phyloP scores from a whole-genome alignment of 2,113 vertebrate species.

The Hemicordylus capensis region DNA sequence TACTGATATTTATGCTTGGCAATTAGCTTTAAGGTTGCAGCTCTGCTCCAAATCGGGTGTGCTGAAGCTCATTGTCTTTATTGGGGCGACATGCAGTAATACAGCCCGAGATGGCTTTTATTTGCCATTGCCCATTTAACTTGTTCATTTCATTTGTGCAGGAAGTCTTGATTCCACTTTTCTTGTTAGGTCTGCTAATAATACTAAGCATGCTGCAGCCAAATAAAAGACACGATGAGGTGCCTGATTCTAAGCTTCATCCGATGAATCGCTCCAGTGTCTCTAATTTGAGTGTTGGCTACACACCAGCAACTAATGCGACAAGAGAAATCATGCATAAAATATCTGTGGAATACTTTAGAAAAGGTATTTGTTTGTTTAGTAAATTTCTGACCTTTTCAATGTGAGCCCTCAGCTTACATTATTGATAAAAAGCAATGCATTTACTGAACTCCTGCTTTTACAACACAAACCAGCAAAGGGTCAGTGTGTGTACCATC shows the following conservation, averaged over 20 bases:
- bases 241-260: constrained; percentile 63
- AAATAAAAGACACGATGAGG: constrained; percentile 67
- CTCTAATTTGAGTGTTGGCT: constrained; percentile 69
- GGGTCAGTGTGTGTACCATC: too few species aligned
- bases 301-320: constrained; percentile 54
- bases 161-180: constrained; percentile 79
- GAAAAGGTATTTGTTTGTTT: constrained; percentile 65
- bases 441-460: too few species aligned
- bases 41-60: neutral
- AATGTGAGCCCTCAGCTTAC: too few species aligned
- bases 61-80: neutral
- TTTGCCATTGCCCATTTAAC: neutral
- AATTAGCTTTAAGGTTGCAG: neutral
- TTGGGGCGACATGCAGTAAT: neutral
- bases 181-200: constrained; percentile 79
- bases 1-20: neutral
- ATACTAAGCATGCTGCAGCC: constrained; percentile 81
- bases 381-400: too few species aligned
- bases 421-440: too few species aligned
- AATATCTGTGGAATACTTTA: constrained; percentile 69
- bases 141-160: constrained; percentile 37
- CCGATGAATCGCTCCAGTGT: constrained; percentile 61
- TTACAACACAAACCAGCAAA: too few species aligned
- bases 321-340: constrained; percentile 72
- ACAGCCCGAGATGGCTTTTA: neutral